These are phyloP conservation scores for Elaphurus davidianus DNA, from an alignment of 2,113 vertebrate genomes.

Conservation along the genomic window DNA sequence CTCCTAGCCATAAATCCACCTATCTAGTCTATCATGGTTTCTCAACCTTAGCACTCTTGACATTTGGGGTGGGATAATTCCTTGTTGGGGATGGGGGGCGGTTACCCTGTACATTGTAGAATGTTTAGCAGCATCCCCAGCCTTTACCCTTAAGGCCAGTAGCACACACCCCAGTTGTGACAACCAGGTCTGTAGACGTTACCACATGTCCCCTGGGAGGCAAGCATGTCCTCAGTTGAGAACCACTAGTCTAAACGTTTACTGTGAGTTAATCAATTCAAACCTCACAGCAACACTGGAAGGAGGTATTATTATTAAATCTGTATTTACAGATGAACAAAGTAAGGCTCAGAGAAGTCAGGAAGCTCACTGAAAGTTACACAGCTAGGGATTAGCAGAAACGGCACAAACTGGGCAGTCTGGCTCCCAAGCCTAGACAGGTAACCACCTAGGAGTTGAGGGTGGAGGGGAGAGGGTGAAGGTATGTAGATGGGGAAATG, in stretches of 20 bases:
- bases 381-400: not conserved
- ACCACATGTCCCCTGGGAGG: not conserved
- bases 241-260: not conserved
- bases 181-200: not conserved
- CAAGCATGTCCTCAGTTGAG: not conserved
- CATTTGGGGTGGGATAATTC: not conserved
- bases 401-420: not conserved
- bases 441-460: not conserved
- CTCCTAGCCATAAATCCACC: not conserved
- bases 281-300: not conserved
- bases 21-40: not conserved
- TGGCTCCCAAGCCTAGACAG: not conserved
- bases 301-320: not conserved
- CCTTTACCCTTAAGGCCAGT: not conserved
- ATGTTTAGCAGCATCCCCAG: not conserved
- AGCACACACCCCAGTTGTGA: not conserved
- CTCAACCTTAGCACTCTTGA: not conserved
- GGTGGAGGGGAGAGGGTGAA: not conserved
- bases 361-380: not conserved
- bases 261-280: not conserved
- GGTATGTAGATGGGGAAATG: accelerated
- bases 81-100: not conserved
- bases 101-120: not conserved
- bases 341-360: not conserved
- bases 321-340: not conserved